These are phyloP conservation scores for Colossoma macropomum DNA, from an alignment of 2,113 vertebrate genomes.

Conservation along the genomic window DNA sequence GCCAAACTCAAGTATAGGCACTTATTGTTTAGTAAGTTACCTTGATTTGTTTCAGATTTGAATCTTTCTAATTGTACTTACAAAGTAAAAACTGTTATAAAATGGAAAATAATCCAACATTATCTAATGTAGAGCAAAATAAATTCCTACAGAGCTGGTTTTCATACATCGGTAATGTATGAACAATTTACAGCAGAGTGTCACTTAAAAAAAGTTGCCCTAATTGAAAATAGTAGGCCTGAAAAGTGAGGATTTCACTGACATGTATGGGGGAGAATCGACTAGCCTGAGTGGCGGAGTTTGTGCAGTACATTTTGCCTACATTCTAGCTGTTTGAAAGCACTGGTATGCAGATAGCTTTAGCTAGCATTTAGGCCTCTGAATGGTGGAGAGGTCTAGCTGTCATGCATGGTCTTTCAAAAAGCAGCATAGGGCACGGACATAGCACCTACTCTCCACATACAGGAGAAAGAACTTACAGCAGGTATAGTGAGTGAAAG, in stretches of 20 bases:
- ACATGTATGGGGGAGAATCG: too few relatives aligned
- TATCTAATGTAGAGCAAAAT: neutral
- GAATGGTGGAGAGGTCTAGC: neutral
- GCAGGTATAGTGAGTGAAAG: neutral
- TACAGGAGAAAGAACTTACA: neutral
- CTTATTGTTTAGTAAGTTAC: neutral
- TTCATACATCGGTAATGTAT: neutral
- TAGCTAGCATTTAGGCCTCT: neutral
- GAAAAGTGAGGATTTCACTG: neutral
- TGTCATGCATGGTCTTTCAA: neutral
- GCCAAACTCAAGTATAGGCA: constrained; percentile 1
- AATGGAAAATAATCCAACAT: neutral
- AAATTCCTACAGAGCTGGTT: neutral
- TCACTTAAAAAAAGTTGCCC: neutral
- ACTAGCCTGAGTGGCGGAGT: neutral
- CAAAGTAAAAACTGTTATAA: constrained; percentile 1
- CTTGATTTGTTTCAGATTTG: neutral
- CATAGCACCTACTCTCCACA: neutral
- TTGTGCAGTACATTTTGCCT: neutral
- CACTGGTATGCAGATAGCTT: neutral
- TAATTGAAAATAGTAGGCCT: neutral
- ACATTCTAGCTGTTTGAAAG: neutral
- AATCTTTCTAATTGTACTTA: neutral
- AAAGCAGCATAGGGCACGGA: neutral
- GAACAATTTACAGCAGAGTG: neutral